Conservation (phyloP, 2,797 vertebrate species). For the Etheostoma nigrum region DNA sequence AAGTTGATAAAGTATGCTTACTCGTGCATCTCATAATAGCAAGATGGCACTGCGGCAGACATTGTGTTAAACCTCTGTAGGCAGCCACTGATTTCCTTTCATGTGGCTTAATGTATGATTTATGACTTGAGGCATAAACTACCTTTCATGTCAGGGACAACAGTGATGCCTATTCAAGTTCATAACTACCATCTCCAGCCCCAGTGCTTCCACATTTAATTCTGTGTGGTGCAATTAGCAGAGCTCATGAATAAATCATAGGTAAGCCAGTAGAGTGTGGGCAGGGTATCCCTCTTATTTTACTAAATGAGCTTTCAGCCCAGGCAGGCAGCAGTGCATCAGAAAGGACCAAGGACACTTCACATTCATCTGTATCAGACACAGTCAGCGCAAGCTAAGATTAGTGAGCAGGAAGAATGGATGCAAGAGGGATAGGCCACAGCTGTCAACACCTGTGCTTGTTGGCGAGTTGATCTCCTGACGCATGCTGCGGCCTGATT, state of each 20-base stretch:
- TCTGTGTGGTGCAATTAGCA: conserved; percentile 73
- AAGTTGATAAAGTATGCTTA: conserved; percentile 57
- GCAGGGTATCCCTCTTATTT: conserved; percentile 56
- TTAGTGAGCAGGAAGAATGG: conserved; percentile 21
- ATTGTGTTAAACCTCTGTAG: conserved; percentile 58
- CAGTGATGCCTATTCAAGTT: conserved; percentile 66
- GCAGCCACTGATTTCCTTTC: conserved; percentile 64
- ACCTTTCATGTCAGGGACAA: conserved; percentile 67
- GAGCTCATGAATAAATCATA: conserved; percentile 79
- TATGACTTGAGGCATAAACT: conserved; percentile 63
- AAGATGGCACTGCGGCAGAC: conserved; percentile 51
- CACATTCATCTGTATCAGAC: conserved; percentile 30
- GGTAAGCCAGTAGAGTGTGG: conserved; percentile 41
- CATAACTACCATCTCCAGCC: conserved; percentile 52
- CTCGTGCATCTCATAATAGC: conserved; percentile 45
- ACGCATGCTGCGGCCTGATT: conserved; percentile 89
- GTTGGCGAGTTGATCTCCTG: conserved; percentile 96
- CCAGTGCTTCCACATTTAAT: conserved; percentile 69
- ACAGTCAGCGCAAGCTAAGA: conserved; percentile 23
- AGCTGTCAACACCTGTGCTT: conserved; percentile 89
- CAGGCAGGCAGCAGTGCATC: conserved; percentile 35
- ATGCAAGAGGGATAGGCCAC: conserved; percentile 14
- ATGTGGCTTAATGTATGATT: conserved; percentile 72
- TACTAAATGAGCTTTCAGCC: conserved; percentile 51
- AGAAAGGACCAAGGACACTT: conserved; percentile 35